These are phyloP conservation scores for Dolichoris vasculosae DNA, from an alignment of 1,140 invertebrate genomes.

Conservation along the genomic window DNA sequence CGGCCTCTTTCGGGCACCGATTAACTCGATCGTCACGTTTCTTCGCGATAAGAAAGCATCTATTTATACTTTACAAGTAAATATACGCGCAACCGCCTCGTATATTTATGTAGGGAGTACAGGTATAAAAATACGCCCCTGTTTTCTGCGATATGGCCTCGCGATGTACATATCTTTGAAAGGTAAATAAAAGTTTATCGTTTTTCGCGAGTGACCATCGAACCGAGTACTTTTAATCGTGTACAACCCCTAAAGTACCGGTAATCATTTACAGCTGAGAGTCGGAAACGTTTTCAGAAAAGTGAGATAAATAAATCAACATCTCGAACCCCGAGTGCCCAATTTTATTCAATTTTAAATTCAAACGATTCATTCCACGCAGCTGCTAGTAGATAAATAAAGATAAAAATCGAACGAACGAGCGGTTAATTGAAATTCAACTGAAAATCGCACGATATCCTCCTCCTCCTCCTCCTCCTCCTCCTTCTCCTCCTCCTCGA, in stretches of 20 bases:
- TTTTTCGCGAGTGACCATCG: no score
- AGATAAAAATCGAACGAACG: neutral
- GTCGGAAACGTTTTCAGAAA: neutral
- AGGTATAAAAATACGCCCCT: no score
- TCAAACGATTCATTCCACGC: neutral
- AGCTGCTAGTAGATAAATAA: neutral
- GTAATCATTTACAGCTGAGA: neutral
- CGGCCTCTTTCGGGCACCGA: no score
- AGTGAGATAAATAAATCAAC: conserved; percentile 3
- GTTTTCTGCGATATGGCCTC: no score
- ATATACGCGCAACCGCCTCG: no score
- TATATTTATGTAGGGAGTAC: no score
- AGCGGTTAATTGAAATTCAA: neutral
- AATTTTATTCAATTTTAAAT: neutral
- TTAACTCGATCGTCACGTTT: neutral
- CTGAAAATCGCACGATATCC: neutral
- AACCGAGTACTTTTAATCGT: neutral
- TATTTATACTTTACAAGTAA: neutral
- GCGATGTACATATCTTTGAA: no score
- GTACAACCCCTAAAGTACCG: neutral
- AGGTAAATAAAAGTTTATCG: no score
- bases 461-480: neutral
- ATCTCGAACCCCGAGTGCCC: no score
- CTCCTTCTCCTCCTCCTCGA: neutral
- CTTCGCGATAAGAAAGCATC: no score